Percentiles rank a stretch among this genome's conserved stretches.
Conservation (phyloP, 92 coral and sea anemone species). For the Porites rus region DNA sequence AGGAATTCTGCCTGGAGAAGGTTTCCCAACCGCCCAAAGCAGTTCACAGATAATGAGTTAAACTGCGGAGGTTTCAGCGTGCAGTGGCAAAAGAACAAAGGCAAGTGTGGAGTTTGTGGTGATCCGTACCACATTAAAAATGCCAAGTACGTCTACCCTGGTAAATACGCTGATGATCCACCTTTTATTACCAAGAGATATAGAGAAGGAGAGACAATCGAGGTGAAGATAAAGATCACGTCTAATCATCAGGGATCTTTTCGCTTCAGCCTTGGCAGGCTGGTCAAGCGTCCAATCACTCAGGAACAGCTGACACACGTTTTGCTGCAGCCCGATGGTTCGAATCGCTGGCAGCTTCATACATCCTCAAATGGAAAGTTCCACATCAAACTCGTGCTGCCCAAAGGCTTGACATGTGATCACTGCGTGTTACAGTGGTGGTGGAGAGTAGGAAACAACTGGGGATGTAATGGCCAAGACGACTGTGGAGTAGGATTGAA, state of each 20-base stretch:
- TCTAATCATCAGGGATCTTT: slow-evolving; percentile 88
- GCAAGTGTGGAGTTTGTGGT: slow-evolving; percentile 77
- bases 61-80: slow-evolving; percentile 68
- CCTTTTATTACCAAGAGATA: slow-evolving; percentile 68
- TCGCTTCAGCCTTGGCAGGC: slow-evolving; percentile 76
- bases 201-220: slow-evolving; percentile 63
- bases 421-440: slow-evolving; percentile 99
- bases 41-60: slow-evolving; percentile 66
- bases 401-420: slow-evolving; percentile 79
- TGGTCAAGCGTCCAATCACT: slow-evolving; percentile 82
- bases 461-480: slow-evolving; percentile 77
- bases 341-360: slow-evolving; percentile 49
- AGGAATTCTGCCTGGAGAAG: slow-evolving; percentile 40
- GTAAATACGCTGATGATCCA: slow-evolving; percentile 45
- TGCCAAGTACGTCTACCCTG: slow-evolving; percentile 60
- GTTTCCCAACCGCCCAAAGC: slow-evolving; percentile 17
- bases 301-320: slow-evolving; percentile 73
- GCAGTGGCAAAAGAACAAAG: slow-evolving; percentile 57
- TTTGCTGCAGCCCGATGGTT: slow-evolving; percentile 60
- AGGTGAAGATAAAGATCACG: slow-evolving; percentile 66
- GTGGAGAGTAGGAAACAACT: slow-evolving; percentile 94
- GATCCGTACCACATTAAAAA: slow-evolving; percentile 56
- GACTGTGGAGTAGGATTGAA: slow-evolving; percentile 73
- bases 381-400: slow-evolving; percentile 71
- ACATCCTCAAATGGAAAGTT: slow-evolving; percentile 36